Percentiles rank a stretch among this genome's conserved stretches.
phyloP scores from a whole-genome alignment of 2,888 invertebrate species.

The Spisula subtruncata region DNA sequence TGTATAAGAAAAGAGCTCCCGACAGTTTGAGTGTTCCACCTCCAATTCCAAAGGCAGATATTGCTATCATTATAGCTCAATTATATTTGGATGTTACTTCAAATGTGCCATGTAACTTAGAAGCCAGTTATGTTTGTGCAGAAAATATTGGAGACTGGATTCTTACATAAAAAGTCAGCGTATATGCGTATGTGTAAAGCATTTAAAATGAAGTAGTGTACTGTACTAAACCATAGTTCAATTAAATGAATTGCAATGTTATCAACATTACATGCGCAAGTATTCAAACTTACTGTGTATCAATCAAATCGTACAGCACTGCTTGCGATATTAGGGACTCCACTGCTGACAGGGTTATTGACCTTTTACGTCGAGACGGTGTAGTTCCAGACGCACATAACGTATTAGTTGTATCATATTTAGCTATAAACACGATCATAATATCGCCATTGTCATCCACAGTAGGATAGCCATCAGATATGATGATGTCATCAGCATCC shows the following conservation, averaged over 20 bases:
- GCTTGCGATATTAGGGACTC: conserved; percentile 54
- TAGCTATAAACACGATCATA: conserved; percentile 42
- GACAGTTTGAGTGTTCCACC: too few relatives aligned
- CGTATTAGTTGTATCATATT: conserved; percentile 42
- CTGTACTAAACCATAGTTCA: not conserved
- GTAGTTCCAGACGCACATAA: conserved; percentile 64
- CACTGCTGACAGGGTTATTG: conserved; percentile 31
- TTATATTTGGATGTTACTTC: too few relatives aligned
- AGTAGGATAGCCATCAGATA: conserved; percentile 56
- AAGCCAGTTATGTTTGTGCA: too few relatives aligned
- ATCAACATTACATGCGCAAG: not conserved
- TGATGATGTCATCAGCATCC: conserved; percentile 36
- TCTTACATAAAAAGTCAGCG: too few relatives aligned
- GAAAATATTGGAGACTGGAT: too few relatives aligned
- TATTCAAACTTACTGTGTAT: conserved; percentile 56
- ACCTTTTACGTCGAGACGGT: conserved; percentile 41
- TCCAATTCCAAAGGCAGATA: too few relatives aligned
- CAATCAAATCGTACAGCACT: conserved; percentile 49
- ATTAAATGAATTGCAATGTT: too few relatives aligned
- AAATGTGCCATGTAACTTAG: too few relatives aligned
- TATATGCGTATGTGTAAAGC: too few relatives aligned
- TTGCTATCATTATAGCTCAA: too few relatives aligned
- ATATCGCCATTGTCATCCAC: conserved; percentile 36
- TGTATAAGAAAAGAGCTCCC: too few relatives aligned
- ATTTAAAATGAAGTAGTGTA: too few relatives aligned